Evolutionary conservation across 2,888 invertebrate genomes (phyloP).

Genomic region (Microchrysa polita): DNA sequence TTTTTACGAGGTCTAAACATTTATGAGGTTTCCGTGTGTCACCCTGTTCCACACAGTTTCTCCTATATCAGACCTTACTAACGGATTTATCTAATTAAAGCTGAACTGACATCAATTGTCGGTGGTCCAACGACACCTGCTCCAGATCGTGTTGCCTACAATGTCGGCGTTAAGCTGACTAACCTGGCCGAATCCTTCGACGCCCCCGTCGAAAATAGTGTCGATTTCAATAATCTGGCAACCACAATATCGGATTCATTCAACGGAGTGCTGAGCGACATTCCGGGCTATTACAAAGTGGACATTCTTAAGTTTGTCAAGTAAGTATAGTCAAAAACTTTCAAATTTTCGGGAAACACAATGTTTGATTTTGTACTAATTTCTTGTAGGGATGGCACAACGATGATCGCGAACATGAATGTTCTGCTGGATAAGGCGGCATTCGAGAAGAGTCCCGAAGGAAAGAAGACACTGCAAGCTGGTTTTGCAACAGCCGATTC

Average conservation of each 20-base stretch:
- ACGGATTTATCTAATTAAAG: not conserved
- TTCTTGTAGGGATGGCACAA: slow-evolving; percentile 67
- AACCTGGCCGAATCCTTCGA: slow-evolving; percentile 81
- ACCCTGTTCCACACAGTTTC: too few species aligned
- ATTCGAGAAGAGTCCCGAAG: slow-evolving; percentile 66
- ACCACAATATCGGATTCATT: slow-evolving; percentile 73
- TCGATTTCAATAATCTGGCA: slow-evolving; percentile 78
- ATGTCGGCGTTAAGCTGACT: slow-evolving; percentile 77
- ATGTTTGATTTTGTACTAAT: not conserved
- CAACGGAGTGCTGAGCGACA: slow-evolving; percentile 69
- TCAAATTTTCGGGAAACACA: too few species aligned
- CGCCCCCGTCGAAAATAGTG: slow-evolving; percentile 76
- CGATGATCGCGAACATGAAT: slow-evolving; percentile 80
- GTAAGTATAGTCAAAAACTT: slow-evolving; percentile 63
- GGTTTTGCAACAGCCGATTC: slow-evolving; percentile 39
- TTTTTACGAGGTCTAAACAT: too few species aligned
- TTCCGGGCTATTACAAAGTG: slow-evolving; percentile 78
- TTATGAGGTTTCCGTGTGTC: too few species aligned
- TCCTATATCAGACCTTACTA: too few species aligned
- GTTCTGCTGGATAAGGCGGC: slow-evolving; percentile 78
- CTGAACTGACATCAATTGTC: slow-evolving; percentile 56
- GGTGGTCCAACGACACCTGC: slow-evolving; percentile 67
- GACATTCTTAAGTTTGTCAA: slow-evolving; percentile 76
- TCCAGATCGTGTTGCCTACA: slow-evolving; percentile 75
- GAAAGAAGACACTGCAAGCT: slow-evolving; percentile 62